These are phyloP conservation scores for Gobius niger DNA, from an alignment of 2,113 vertebrate species.

Conservation along the genomic window DNA sequence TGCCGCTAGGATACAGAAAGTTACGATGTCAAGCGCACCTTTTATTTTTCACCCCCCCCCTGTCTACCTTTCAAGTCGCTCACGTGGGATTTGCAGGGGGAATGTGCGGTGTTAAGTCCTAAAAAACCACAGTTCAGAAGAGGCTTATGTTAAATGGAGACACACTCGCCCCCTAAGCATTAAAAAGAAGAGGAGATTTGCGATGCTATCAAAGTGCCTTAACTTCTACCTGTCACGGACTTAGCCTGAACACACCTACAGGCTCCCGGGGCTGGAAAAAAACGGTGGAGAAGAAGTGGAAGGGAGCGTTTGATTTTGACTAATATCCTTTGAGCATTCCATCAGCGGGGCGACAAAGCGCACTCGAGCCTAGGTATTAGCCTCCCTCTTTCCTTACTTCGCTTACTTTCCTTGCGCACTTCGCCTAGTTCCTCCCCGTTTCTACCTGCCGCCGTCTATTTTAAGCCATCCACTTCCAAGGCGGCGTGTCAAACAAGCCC, in stretches of 20 bases:
- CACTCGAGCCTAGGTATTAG: constrained; percentile 78
- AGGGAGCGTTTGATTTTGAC: constrained; percentile 59
- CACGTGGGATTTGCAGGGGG: constrained; percentile 69
- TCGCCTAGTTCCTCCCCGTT: constrained; percentile 24
- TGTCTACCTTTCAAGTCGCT: constrained; percentile 57
- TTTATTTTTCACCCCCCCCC: constrained; percentile 25
- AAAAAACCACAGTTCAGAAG: constrained; percentile 75
- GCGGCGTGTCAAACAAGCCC: constrained; percentile 77
- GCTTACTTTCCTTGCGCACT: constrained; percentile 39
- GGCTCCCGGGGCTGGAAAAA: constrained; percentile 33
- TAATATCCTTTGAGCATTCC: constrained; percentile 73
- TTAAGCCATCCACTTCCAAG: constrained; percentile 77
- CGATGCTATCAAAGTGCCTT: constrained; percentile 70
- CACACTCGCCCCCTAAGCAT: constrained; percentile 68
- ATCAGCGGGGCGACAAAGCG: constrained; percentile 69
- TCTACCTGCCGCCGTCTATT: constrained; percentile 75
- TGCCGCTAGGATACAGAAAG: constrained; percentile 40
- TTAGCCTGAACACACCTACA: constrained; percentile 67
- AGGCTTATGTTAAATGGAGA: constrained; percentile 77
- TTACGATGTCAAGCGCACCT: constrained; percentile 50
- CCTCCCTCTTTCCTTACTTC: constrained; percentile 57
- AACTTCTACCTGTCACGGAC: constrained; percentile 74
- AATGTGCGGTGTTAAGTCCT: constrained; percentile 71
- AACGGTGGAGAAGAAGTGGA: constrained; percentile 41
- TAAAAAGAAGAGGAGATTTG: constrained; percentile 47